Conservation (phyloP, 37 sponge, comb jelly and placozoan genomes). For the Oopsacas minuta region DNA sequence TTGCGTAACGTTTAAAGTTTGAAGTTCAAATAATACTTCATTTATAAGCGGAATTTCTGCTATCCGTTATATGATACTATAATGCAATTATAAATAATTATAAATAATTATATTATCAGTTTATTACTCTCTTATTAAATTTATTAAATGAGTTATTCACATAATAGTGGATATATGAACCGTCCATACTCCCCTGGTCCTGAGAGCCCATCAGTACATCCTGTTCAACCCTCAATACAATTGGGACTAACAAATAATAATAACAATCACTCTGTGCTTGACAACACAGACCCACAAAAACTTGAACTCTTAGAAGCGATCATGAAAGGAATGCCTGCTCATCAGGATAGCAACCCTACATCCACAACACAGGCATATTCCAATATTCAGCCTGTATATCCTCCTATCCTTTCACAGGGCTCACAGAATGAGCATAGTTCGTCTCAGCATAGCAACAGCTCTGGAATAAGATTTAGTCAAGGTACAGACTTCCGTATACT, state of each 20-base stretch:
- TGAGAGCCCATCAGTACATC: neutral
- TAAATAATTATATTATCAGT: too few species aligned
- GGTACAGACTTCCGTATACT: too few species aligned
- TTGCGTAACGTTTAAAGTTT: too few species aligned
- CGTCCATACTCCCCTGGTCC: neutral
- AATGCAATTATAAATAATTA: too few species aligned
- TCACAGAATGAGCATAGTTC: neutral
- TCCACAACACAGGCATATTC: neutral
- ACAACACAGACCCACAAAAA: neutral
- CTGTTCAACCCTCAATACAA: neutral
- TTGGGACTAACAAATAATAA: neutral
- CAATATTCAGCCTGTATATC: neutral
- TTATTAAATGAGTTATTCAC: too few species aligned
- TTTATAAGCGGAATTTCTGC: too few species aligned
- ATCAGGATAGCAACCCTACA: neutral
- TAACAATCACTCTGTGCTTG: neutral
- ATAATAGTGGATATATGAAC: too few species aligned
- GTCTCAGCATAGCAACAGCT: constrained; percentile 17
- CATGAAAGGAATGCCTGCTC: neutral
- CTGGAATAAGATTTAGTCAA: constrained; percentile 9
- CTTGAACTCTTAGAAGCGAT: neutral
- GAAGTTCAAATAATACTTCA: too few species aligned
- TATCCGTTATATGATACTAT: too few species aligned
- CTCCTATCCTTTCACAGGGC: neutral
- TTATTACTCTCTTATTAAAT: too few species aligned